Base-by-base conservation (phyloP, 2,113 vertebrate species). In the Montifringilla adamsi region DNA sequence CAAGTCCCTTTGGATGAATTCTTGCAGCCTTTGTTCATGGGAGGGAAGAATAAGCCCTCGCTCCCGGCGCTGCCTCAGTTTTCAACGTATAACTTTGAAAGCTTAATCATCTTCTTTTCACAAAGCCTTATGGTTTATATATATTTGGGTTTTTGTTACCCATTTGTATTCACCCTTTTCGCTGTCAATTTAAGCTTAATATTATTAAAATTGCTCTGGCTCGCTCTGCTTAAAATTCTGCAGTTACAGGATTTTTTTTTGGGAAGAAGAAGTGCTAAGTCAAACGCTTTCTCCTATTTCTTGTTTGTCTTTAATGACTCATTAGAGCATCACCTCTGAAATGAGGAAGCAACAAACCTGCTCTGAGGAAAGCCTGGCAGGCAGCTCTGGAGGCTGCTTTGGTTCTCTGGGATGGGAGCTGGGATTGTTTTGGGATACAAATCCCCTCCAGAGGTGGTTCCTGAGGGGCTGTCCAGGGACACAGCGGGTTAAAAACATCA, bases 251-350 rank as follows among this genome's bases (percentile, higher is more conserved):
- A 15, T 28, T 81, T 74, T 73, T 76, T 81, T 74, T 73, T 76
- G 47, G 44, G 83, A 41, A 43, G 50, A 21, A 93, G 67, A 95
- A 93, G 81, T 41, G 30, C 90, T 78, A 91, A 92, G 93, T 83
- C 93, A 96, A 67, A 95, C 35, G 64, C 92, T 94, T 67, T 97
- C 95, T 94, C 70, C 35, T 56, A 2, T 82, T 72, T 84, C 90
- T 92, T 46, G 41, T 75, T 72, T 95, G 77, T 22, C 84, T 90
- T 92, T 95, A 84, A 77, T 96, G 97, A 96, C 85, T 97, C 95
- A 92, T 91, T 95, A 95, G 95, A 95, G 96, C 67, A 95, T 89
- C 96, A 96, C 95, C 96, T 95, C 84, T 17, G 93, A 89, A 88
- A 92, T 31, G 93, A 93, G 93, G 84, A 74, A 55, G 89, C 9